Percentiles rank a stretch among this genome's conserved stretches.
phyloP scores from a whole-genome alignment of 2,888 invertebrate species.

The Leptura quadrifasciata region DNA sequence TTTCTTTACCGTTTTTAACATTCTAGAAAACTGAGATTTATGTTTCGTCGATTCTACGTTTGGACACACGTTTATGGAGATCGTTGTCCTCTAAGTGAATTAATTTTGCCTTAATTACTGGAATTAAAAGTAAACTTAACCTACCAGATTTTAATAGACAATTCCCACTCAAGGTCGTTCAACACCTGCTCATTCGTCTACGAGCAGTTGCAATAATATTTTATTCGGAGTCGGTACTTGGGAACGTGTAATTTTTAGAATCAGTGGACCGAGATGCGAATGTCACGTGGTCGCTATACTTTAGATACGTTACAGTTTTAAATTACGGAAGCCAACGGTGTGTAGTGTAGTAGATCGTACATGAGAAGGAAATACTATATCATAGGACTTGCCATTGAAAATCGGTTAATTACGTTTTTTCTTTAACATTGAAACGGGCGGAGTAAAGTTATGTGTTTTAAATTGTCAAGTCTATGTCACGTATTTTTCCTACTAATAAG shows the following conservation, averaged over 20 bases:
- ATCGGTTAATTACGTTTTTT: not conserved
- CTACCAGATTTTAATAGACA: not conserved
- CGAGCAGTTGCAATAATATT: slow-evolving; percentile 8
- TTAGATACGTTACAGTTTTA: slow-evolving; percentile 29
- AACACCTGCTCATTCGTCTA: slow-evolving; percentile 26
- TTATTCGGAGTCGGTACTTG: slow-evolving; percentile 13
- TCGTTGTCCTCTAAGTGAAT: slow-evolving; percentile 11
- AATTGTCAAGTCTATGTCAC: not conserved
- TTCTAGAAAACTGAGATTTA: not conserved
- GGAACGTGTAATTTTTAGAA: slow-evolving; percentile 9
- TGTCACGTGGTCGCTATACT: slow-evolving; percentile 1
- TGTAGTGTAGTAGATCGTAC: not conserved
- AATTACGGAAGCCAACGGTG: slow-evolving; percentile 26
- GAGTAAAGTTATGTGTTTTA: not conserved
- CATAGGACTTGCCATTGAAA: not conserved
- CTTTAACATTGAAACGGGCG: not conserved
- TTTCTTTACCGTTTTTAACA: not conserved
- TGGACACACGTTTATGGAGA: not conserved
- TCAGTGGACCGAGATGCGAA: slow-evolving; percentile 1
- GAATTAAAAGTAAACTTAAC: slow-evolving; percentile 22
- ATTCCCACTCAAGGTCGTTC: slow-evolving; percentile 28
- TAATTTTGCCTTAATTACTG: not conserved
- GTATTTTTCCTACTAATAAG: not conserved
- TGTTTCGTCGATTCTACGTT: not conserved
- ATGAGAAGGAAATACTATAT: slow-evolving; percentile 10